Conservation (phyloP, 2,888 invertebrate genomes). For the Eretmocerus hayati region DNA sequence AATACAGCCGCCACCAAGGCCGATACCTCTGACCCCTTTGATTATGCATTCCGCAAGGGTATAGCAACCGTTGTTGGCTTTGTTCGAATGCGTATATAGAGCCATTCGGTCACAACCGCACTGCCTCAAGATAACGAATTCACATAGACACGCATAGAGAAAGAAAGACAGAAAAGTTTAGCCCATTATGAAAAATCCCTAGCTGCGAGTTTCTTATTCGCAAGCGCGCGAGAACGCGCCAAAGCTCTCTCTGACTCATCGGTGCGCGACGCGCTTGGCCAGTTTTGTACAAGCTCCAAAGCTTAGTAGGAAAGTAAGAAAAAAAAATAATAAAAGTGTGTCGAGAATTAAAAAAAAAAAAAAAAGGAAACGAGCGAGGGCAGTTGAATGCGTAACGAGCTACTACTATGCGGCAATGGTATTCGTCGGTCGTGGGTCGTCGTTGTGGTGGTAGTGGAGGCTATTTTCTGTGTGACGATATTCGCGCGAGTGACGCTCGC, state of each 20-base stretch:
- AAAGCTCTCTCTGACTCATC: neutral
- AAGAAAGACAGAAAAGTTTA: too few species aligned
- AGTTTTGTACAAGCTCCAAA: too few species aligned
- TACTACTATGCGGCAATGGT: too few species aligned
- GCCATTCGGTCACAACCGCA: neutral
- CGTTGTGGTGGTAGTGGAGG: too few species aligned
- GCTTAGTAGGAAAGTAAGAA: neutral
- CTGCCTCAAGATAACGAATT: constrained; percentile 8
- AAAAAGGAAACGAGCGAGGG: neutral
- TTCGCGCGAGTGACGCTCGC: neutral
- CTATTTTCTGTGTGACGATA: neutral
- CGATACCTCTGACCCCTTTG: constrained; percentile 25
- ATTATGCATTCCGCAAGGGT: constrained; percentile 25
- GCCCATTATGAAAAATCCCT: neutral
- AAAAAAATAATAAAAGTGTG: too few species aligned
- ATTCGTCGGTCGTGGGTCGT: too few species aligned
- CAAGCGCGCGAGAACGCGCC: too few species aligned
- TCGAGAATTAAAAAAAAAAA: neutral
- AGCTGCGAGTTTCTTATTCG: constrained; percentile 1
- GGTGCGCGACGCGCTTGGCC: too few species aligned
- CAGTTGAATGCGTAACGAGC: neutral
- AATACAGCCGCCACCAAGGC: constrained; percentile 1
- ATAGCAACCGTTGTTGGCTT: constrained; percentile 7
- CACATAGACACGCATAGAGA: constrained; percentile 10
- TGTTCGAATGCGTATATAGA: neutral